Evolutionary conservation across 1,140 invertebrate species (phyloP).

Genomic region (Musca vetustissima): DNA sequence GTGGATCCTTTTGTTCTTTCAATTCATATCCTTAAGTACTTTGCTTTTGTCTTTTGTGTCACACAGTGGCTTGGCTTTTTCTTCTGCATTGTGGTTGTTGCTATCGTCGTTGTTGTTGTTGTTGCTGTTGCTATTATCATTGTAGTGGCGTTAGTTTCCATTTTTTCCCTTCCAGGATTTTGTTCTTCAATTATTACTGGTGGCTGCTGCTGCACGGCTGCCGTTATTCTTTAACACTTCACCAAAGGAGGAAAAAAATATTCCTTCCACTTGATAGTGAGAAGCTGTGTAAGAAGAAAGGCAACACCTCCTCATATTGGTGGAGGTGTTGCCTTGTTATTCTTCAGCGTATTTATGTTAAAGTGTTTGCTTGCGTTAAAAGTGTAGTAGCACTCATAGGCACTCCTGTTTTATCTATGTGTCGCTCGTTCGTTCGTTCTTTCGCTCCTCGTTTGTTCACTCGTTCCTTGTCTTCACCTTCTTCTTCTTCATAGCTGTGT

Average conservation of each 20-base stretch:
- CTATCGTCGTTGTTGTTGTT: too few species aligned
- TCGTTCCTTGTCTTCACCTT: too few species aligned
- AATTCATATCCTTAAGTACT: constrained; percentile 29
- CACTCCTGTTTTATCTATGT: constrained; percentile 36
- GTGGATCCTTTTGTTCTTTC: background rate
- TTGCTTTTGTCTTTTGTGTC: constrained; percentile 32
- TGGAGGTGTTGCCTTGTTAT: constrained; percentile 12
- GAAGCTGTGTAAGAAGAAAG: too few species aligned
- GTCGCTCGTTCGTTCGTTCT: too few species aligned
- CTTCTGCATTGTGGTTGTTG: too few species aligned
- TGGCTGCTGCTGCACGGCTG: constrained; percentile 29
- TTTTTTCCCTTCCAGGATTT: constrained; percentile 6
- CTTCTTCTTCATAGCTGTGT: too few species aligned
- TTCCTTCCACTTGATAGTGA: too few species aligned
- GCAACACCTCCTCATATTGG: too few species aligned
- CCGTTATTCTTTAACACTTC: too few species aligned
- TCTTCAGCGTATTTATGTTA: constrained; percentile 36
- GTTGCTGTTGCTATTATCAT: background rate
- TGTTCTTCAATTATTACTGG: constrained; percentile 35
- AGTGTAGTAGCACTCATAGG: constrained; percentile 53
- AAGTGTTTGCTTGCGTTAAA: constrained; percentile 33
- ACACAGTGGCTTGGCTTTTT: background rate
- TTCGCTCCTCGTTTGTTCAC: too few species aligned
- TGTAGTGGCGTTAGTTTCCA: background rate
- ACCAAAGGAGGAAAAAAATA: too few species aligned